Evolutionary conservation across 2,888 invertebrate genomes (phyloP), one percentile per base, ranked within the genome.

Genomic region (Cepaea hortensis): DNA sequence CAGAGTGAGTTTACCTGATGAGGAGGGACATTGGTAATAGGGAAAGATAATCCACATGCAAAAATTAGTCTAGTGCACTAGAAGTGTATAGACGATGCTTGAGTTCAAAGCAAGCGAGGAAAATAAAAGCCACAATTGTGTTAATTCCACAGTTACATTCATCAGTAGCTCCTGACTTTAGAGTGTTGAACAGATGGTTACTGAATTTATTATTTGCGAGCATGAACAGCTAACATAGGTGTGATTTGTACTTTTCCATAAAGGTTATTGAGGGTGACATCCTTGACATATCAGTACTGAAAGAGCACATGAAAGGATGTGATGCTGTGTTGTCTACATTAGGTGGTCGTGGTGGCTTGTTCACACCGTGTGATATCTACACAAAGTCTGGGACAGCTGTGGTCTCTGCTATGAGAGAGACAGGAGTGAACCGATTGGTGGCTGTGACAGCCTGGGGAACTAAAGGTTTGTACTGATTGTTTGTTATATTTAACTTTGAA

Each of bases 251-350:
- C n/a, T n/a, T 79, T 13, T 61, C 13, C 2, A 61, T 79, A 4
- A 55, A 84, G 83, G 83, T 84, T 3, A 62, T 84, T 2, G 35
- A 84, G 46, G 83, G 62, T 7, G 46, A 84, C 83, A 75, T 84
- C 9, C 48, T 75, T 15, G 65, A 84, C 35, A 35, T 75, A 72
- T 61, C 73, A 23, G 83, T 75, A 15, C 55, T 93, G 84, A 87
- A 85, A 5, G 84, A 87, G 18, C 90, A 89, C n/a, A 79, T 93
- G 79, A 88, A 85, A 62, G 91, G 91, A 20, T 90, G 90, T 87
- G 92, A 92, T 80, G 92, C 90, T 0, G 92, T 93, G 7, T 62
- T 93, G 84, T 93, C 93, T 3, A 91, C 91, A 86, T 88, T 93
- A 13, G 92, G 93, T 11, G 88, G 88, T n/a, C 81, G 85, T 18